Conservation (phyloP, 2,113 vertebrate genomes). For the Pelobates fuscus region DNA sequence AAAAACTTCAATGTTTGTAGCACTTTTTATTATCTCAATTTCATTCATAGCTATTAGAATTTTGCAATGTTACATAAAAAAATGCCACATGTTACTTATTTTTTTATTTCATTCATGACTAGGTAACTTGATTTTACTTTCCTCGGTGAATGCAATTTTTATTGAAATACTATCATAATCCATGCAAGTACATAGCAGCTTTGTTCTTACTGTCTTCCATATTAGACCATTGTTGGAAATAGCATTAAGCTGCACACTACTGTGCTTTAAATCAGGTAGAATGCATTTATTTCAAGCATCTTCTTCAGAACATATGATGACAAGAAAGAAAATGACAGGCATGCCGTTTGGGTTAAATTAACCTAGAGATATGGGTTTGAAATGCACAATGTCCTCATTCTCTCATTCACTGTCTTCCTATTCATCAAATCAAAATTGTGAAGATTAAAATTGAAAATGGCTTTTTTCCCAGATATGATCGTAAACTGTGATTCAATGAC, state of each 20-base stretch:
- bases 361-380: conserved; percentile 26
- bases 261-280: conserved; percentile 4
- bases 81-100: too few species aligned
- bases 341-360: conserved; percentile 13
- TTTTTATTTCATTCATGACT: too few species aligned
- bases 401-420: conserved; percentile 28
- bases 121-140: too few species aligned
- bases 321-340: conserved; percentile 17
- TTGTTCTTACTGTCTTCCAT: neutral
- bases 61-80: too few species aligned
- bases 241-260: neutral
- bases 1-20: too few species aligned
- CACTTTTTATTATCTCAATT: too few species aligned
- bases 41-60: too few species aligned
- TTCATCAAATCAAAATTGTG: conserved; percentile 35
- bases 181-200: neutral
- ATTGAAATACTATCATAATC: neutral
- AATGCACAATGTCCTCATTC: conserved; percentile 30
- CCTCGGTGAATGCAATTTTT: neutral
- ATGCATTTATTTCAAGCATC: neutral
- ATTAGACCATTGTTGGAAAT: neutral
- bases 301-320: neutral
- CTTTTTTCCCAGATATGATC: neutral
- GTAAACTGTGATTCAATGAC: conserved; percentile 21
- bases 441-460: conserved; percentile 40